These are phyloP conservation scores for Calliopum simillimum DNA, from an alignment of 2,888 invertebrate genomes.

Conservation along the genomic window DNA sequence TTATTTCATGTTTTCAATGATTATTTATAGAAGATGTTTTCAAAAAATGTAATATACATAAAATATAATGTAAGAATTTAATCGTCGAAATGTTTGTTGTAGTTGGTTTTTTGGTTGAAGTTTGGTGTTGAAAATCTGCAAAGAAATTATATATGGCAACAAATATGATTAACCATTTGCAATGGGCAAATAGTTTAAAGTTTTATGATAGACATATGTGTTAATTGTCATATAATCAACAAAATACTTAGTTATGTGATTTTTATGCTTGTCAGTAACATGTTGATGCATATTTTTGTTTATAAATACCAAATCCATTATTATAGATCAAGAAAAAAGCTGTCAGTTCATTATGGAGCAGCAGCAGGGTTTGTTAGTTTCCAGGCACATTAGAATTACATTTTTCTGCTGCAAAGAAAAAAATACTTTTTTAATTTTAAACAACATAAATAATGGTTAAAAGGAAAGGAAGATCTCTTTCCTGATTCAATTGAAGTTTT, in stretches of 20 bases:
- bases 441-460: too few species aligned
- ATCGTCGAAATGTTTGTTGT: conserved; percentile 25
- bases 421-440: too few species aligned
- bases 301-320: conserved; percentile 37
- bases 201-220: neutral
- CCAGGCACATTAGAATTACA: neutral
- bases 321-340: neutral
- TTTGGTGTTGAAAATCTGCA: conserved; percentile 26
- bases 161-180: conserved; percentile 19
- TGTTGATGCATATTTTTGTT: conserved; percentile 27
- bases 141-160: conserved; percentile 24
- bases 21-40: conserved; percentile 11
- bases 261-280: conserved; percentile 33
- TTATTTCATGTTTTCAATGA: conserved; percentile 14
- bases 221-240: conserved; percentile 11
- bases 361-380: neutral
- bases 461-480: too few species aligned
- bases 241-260: conserved; percentile 34
- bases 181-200: conserved; percentile 18
- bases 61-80: conserved; percentile 30
- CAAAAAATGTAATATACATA: conserved; percentile 27
- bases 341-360: neutral
- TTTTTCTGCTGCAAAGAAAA: neutral
- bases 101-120: conserved; percentile 34
- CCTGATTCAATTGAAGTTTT: too few species aligned